Evolutionary conservation across 2,888 invertebrate species (phyloP).

Genomic region (Antheraea yamamai): DNA sequence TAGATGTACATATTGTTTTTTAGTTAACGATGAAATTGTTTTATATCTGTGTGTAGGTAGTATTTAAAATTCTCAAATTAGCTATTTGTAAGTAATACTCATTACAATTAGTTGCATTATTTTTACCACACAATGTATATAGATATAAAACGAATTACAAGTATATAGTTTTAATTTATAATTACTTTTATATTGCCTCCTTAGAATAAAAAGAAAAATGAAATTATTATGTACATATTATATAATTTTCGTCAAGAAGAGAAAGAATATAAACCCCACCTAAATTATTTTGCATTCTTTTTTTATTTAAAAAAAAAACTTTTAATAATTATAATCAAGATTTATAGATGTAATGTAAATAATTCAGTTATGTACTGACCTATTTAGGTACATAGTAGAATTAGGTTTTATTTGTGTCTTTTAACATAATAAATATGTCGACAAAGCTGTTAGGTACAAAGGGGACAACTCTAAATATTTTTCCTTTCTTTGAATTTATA

Average conservation of each 20-base stretch:
- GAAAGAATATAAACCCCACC: background rate
- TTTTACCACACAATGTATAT: background rate
- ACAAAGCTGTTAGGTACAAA: background rate
- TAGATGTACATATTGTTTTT: background rate
- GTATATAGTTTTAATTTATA: background rate
- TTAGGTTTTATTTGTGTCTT: background rate
- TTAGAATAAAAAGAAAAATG: background rate
- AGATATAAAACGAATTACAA: background rate
- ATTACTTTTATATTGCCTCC: background rate
- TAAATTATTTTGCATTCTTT: background rate
- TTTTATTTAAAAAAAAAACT: background rate
- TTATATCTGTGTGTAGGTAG: background rate
- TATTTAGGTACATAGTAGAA: background rate
- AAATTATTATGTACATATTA: background rate
- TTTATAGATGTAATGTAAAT: background rate
- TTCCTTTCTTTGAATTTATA: background rate
- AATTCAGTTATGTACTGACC: background rate
- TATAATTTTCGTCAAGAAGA: background rate
- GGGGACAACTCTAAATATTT: background rate
- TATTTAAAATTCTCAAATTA: background rate
- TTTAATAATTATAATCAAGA: background rate
- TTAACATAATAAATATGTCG: background rate
- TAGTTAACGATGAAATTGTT: background rate
- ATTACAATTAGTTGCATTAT: background rate
- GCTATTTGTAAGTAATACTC: background rate